Conservation (phyloP, 2,113 vertebrate species). For the Nothobranchius furzeri region DNA sequence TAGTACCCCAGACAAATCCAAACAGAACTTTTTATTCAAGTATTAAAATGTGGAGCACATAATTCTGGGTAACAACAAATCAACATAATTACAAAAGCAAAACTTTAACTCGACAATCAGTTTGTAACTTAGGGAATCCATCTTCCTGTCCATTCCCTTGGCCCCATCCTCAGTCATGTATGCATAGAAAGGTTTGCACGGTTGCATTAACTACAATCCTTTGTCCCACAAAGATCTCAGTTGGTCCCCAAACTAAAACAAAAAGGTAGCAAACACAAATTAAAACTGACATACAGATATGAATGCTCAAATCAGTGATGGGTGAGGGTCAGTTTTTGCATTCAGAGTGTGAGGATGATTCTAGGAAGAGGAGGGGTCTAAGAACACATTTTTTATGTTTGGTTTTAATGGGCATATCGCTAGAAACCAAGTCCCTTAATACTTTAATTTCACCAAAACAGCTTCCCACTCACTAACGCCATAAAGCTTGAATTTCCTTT, state of each 20-base stretch:
- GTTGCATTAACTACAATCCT: constrained; percentile 74
- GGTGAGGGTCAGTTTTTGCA: constrained; percentile 27
- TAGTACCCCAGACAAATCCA: constrained; percentile 59
- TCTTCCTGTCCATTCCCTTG: constrained; percentile 28
- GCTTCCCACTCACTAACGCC: constrained; percentile 42
- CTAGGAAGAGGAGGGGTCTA: constrained; percentile 37
- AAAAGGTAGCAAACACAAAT: constrained; percentile 42
- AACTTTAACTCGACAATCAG: constrained; percentile 72
- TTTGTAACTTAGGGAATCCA: constrained; percentile 53
- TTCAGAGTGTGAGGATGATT: constrained; percentile 41
- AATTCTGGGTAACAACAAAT: constrained; percentile 77
- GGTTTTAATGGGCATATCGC: constrained; percentile 55
- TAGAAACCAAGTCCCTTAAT: constrained; percentile 52
- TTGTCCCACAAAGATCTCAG: constrained; percentile 66
- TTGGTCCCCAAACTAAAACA: constrained; percentile 79
- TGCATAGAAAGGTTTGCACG: constrained; percentile 84
- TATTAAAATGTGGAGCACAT: constrained; percentile 86
- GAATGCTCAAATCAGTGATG: constrained; percentile 33
- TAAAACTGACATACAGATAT: constrained; percentile 24
- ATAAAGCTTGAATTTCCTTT: constrained; percentile 54
- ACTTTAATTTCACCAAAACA: constrained; percentile 52
- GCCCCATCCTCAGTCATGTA: constrained; percentile 53
- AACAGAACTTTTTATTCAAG: constrained; percentile 84
- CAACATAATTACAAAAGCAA: constrained; percentile 81
- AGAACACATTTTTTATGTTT: constrained; percentile 49